Percentiles rank a stretch among this genome's conserved stretches.
Conservation (phyloP, 1,140 invertebrate genomes). For the Drosophila triauraria region DNA sequence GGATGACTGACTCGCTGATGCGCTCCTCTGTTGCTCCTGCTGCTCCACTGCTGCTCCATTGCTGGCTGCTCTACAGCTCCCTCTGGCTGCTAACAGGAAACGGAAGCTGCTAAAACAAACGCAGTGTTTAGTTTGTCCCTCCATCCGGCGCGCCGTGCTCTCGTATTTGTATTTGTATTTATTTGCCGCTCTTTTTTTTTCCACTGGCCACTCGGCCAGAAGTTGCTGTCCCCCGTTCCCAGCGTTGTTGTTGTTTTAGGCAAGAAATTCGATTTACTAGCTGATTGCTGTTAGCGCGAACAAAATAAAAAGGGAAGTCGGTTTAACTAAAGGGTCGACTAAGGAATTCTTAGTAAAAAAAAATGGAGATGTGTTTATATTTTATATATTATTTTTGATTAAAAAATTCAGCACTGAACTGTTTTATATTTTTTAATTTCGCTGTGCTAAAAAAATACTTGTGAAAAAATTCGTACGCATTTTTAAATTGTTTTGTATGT, state of each 20-base stretch:
- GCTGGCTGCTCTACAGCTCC: slow-evolving; percentile 13
- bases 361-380: too few relatives aligned
- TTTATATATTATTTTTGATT: background rate
- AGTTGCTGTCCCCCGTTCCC: slow-evolving; percentile 38
- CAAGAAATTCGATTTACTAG: slow-evolving; percentile 82
- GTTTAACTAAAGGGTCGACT: slow-evolving; percentile 3
- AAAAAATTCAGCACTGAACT: too few relatives aligned
- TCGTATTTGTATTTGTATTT: slow-evolving; percentile 69
- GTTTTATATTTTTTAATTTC: background rate
- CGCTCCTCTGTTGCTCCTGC: slow-evolving; percentile 20
- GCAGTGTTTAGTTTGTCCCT: slow-evolving; percentile 73
- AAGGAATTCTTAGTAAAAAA: background rate
- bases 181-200: slow-evolving; percentile 47
- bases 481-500: background rate
- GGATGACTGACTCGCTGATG: slow-evolving; percentile 54
- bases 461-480: background rate
- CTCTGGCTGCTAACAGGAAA: slow-evolving; percentile 64
- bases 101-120: slow-evolving; percentile 83
- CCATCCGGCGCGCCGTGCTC: slow-evolving; percentile 42
- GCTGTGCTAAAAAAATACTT: background rate
- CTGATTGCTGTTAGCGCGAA: slow-evolving; percentile 76
- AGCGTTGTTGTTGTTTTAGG: slow-evolving; percentile 74
- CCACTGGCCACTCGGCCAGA: slow-evolving; percentile 17
- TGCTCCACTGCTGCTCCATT: slow-evolving; percentile 2
- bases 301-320: slow-evolving; percentile 37